phyloP scores from a whole-genome alignment of 2,113 vertebrate genomes.

The Leuciscus idus region DNA sequence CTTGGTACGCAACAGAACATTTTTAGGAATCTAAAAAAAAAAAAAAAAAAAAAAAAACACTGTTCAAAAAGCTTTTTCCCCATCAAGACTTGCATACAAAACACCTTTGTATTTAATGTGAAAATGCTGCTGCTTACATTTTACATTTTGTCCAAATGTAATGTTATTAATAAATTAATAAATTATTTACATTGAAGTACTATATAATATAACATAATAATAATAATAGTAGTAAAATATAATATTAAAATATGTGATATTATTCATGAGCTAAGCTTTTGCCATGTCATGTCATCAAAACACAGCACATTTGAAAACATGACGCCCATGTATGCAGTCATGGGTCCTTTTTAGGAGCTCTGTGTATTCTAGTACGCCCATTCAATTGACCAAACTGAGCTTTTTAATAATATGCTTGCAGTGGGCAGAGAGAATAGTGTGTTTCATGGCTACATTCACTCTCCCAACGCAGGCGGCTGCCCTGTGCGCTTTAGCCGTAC shows the following conservation, averaged over 20 bases:
- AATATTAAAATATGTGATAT: too few relatives aligned
- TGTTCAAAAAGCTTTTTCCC: not conserved
- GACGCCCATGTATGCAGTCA: not conserved
- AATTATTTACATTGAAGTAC: not conserved
- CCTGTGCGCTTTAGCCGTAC: not conserved
- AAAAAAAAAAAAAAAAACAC: not conserved
- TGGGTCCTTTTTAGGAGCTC: not conserved
- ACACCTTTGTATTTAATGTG: not conserved
- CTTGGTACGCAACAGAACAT: not conserved
- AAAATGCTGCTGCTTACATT: not conserved
- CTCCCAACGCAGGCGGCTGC: not conserved
- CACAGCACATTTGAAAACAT: not conserved
- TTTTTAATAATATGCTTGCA: conserved; percentile 26
- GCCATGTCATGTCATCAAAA: not conserved
- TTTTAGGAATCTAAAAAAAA: too few relatives aligned
- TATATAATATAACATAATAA: too few relatives aligned
- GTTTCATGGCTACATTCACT: conserved; percentile 7
- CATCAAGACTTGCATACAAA: not conserved
- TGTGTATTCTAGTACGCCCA: not conserved
- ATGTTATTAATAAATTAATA: not conserved
- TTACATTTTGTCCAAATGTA: not conserved
- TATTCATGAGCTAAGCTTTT: not conserved
- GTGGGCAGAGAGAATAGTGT: not conserved
- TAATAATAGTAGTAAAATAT: not conserved
- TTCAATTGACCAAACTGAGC: conserved; percentile 12